Evolutionary conservation across 2,797 vertebrate species (phyloP), one percentile per base, ranked within the genome.

Genomic region (Crotalus adamanteus): DNA sequence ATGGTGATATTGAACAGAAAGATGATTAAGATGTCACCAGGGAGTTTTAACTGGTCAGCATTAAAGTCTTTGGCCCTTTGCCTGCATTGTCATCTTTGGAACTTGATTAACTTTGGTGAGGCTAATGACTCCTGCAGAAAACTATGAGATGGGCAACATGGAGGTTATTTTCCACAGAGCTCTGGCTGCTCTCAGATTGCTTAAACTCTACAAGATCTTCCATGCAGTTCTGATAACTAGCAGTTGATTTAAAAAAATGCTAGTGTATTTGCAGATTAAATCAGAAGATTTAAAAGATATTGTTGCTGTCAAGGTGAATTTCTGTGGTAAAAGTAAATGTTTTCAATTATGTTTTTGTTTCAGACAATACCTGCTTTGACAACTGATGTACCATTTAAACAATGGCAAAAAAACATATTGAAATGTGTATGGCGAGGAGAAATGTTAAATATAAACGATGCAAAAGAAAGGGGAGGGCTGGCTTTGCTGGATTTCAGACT

Each of bases 1-100:
- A 61, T 0, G 0, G 60, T 94, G 95, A 95, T 85, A 65, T 91
- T 94, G 4, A 0, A 94, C 95, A 92, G 95, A 92, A 97, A 88
- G 89, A 90, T 94, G 90, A 89, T 93, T 94, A 94, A 91, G 61
- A 93, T 89, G 92, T 7, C 0, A 3, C 0, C 3, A 7, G 89
- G 91, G 91, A 95, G 65, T 88, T 93, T 88, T 93, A 90, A 88
- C 37, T 65, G 73, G n/a, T 57, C 83, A 92, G 90, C 95, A 87
- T 20, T 3, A 95, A 91, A 94, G 87, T 90, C 63, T 26, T 61
- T 86, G 37, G 89, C 31, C 93, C 87, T 56, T 86, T 61, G 92
- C 47, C 88, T 88, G 0, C 20, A 78, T 78, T 78, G 69, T 22
- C 5, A 4, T 22, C 86, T 88, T 51, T 31, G 18, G 2, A 56